phyloP scores from a whole-genome alignment of 2,113 vertebrate species.

The Eclectus roratus region DNA sequence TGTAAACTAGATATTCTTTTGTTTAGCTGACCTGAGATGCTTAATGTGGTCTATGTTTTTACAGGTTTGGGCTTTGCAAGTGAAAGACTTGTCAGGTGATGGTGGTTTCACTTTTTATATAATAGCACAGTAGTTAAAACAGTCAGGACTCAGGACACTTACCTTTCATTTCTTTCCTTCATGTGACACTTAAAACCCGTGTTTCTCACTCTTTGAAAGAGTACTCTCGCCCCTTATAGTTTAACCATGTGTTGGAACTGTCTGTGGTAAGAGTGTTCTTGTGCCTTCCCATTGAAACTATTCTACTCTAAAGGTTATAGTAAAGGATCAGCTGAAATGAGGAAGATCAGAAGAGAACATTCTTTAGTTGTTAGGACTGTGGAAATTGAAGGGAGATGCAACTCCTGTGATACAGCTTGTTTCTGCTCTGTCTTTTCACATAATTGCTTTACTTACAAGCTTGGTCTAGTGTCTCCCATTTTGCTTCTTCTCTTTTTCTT shows the following conservation, averaged over 20 bases:
- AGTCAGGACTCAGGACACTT: background rate
- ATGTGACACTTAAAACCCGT: background rate
- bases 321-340: background rate
- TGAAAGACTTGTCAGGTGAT: background rate
- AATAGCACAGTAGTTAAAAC: background rate
- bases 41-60: background rate
- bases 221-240: background rate
- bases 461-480: background rate
- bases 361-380: background rate
- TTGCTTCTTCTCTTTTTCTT: background rate
- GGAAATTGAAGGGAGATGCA: background rate
- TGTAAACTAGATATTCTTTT: background rate
- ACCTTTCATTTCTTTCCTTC: background rate
- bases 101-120: background rate
- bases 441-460: background rate
- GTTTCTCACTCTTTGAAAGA: background rate
- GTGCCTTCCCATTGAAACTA: background rate
- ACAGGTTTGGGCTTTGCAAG: background rate
- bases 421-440: background rate
- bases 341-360: background rate
- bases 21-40: background rate
- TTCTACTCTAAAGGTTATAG: background rate
- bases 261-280: background rate
- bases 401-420: background rate
- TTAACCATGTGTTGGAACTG: background rate